These are phyloP conservation scores for Macrosiphum euphorbiae DNA, from an alignment of 2,888 invertebrate genomes.

Conservation along the genomic window DNA sequence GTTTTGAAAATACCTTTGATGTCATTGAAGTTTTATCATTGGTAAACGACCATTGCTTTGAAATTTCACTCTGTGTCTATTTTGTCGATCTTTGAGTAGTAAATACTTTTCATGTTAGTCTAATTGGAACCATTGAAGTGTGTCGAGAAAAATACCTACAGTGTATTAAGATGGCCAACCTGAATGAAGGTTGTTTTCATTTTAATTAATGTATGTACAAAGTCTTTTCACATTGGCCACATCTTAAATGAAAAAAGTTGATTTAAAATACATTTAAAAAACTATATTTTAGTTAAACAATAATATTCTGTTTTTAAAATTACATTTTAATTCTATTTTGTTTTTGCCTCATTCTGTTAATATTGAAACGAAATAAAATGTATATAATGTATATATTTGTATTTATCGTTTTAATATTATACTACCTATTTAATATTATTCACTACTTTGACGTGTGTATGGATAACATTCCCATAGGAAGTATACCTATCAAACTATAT, in stretches of 20 bases:
- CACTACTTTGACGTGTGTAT: not conserved
- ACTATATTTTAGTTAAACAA: not conserved
- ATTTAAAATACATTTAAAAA: not conserved
- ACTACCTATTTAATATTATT: not conserved
- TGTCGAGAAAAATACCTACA: not conserved
- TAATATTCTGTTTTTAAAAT: not conserved
- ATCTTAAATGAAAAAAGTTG: not conserved
- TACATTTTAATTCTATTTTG: not conserved
- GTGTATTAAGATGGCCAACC: not conserved
- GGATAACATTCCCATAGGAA: not conserved
- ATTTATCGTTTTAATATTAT: not conserved
- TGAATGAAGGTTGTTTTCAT: not conserved
- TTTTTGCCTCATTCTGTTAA: not conserved
- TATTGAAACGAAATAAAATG: not conserved
- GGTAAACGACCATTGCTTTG: not conserved
- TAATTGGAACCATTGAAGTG: constrained; percentile 32
- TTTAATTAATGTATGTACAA: constrained; percentile 29
- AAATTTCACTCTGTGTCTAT: not conserved
- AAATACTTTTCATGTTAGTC: not conserved
- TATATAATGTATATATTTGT: too few relatives aligned
- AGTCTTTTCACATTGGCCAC: not conserved
- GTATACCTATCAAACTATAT: too few relatives aligned
- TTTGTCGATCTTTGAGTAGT: not conserved
- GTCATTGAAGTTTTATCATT: not conserved
- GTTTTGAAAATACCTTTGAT: not conserved